Conservation (phyloP, 2,113 vertebrate genomes). For the Hyla sarda region DNA sequence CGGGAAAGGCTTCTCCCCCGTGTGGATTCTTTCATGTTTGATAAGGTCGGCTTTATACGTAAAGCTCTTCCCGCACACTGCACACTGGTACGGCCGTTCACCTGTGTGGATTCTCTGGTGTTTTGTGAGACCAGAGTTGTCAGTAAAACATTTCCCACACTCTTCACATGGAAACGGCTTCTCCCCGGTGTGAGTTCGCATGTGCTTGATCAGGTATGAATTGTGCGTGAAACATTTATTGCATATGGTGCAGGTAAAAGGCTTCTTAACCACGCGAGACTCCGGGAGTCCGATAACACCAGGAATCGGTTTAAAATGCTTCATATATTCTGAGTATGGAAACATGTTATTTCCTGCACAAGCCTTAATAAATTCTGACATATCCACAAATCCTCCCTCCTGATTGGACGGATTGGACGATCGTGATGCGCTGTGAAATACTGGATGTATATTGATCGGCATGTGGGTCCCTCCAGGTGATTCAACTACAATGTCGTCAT, state of each 20-base stretch:
- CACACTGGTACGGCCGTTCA: too few species aligned
- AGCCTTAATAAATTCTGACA: not conserved
- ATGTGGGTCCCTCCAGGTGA: not conserved
- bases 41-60: too few species aligned
- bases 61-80: too few species aligned
- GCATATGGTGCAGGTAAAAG: not conserved
- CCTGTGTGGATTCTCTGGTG: too few species aligned
- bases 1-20: too few species aligned
- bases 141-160: too few species aligned
- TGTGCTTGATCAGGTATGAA: not conserved
- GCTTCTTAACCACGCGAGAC: not conserved
- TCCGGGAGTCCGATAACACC: not conserved
- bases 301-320: slow-evolving; percentile 1
- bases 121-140: too few species aligned
- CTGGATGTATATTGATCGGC: not conserved
- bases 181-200: too few species aligned
- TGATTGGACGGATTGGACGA: not conserved
- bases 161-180: too few species aligned
- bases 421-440: not conserved
- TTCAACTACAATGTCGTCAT: not conserved
- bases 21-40: too few species aligned
- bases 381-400: not conserved
- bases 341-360: not conserved
- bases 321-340: not conserved
- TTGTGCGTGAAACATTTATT: not conserved